Evolutionary conservation across 1,140 invertebrate genomes (phyloP), one percentile per base, ranked within the genome.

Genomic region (Pogonus chalceus): DNA sequence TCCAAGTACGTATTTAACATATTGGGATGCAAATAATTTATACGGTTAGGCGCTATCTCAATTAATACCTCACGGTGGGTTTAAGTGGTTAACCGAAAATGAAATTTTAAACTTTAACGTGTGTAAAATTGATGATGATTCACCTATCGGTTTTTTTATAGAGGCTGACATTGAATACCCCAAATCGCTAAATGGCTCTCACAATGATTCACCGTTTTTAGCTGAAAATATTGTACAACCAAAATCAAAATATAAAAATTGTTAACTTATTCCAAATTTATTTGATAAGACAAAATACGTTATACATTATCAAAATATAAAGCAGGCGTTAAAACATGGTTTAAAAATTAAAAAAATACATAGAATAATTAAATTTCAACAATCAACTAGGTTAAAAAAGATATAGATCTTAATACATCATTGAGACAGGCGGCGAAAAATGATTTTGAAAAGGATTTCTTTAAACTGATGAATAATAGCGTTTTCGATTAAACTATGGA

Each of bases 401-500:
- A 72, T 55, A 72, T 72, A 20, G 66, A 72, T 24, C 55, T 69
- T 12, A 73, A 72, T 62, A 73, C 65, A n/a, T 12, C 23, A 53
- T 51, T 60, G 54, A 54, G 26, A 47, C 20, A 53, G 37, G 26
- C 31, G 14, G 26, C 26, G 14, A 31, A 4, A 31, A 31, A 31
- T 31, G 4, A 31, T 31, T 31, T 31, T 31, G 26, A 31, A 31
- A 31, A 31, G 14, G 26, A 26, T 16, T 49, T 24, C 1, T 49
- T 2, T 7, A 49, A 49, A 23, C 7, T 76, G 51, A 66, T 76
- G 58, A 73, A 72, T 58, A 76, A 76, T 62, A 61, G 66, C 2
- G 60, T 73, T 14, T 76, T 70, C 60, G 73, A 70, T 1, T 74
- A 74, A 66, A 71, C 68, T 1, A 74, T 74, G 64, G 72, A 76